Evolutionary conservation across 2,888 invertebrate species (phyloP), one percentile per base, ranked within the genome.

Genomic region (Netelia fuscicornis): DNA sequence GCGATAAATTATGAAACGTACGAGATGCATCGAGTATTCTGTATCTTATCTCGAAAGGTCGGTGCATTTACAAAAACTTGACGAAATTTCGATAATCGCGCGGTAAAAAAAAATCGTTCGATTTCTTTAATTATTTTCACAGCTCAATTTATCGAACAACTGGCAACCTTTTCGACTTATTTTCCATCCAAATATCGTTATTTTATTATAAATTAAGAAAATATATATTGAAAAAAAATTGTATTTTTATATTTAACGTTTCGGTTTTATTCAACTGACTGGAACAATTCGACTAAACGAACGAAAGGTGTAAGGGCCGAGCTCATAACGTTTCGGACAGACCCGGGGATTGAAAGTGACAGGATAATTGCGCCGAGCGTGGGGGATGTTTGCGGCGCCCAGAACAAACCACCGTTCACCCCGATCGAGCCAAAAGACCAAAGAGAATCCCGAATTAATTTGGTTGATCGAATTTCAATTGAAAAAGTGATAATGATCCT

Each of bases 301-400:
- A 6, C 11, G 2, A 48, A 70, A 30, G 17, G 13, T 54, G 52
- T 25, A n/a, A 52, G 17, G 44, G 30, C 60, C 20, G 62, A 13
- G 37, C 11, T 13, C 48, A 48, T 48, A 48, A 54, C 42, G 48
- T 17, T 17, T 54, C 56, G 25, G 23, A 25, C 23, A 20, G 48
- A 78, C 68, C 48, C 10, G 48, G 48, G 48, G 52, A 71, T 70
- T 52, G 60, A 70, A 78, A 70, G 62, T 54, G 78, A 78, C 70
- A 68, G 70, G 62, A 62, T 70, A 78, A 78, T 78, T 78, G 70
- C 52, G 30, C 70, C 62, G 68, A 48, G 56, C 67, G 58, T 1
- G 10, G 48, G 48, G 48, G 48, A 48, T 48, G 62, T 78, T 78
- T 52, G 62, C 62, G 70, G 78, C 54, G 23, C 20, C n/a, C 52